Base-by-base conservation (phyloP, 2,797 vertebrate species). In the Pempheris klunzingeri region DNA sequence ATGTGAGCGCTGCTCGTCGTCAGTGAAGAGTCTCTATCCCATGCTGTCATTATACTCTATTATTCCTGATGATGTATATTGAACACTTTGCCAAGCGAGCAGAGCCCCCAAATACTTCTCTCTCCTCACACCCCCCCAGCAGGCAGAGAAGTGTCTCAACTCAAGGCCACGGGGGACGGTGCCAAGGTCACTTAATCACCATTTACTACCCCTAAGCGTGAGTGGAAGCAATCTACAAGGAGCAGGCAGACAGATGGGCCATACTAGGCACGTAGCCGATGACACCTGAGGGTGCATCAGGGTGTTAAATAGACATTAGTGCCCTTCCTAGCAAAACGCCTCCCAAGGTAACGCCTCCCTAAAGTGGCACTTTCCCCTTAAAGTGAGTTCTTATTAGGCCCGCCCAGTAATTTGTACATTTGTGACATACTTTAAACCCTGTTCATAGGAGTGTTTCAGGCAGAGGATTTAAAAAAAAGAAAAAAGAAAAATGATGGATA, bases 241-340 rank as follows among this genome's bases (percentile, higher is more conserved):
- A 86, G 82, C 83, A 72, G 81, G 77, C 78, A 88, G 92, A 92
- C 92, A 87, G 90, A 94, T 93, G 88, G 90, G 85, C 90, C 83
- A 77, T 81, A 82, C 80, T 68, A 78, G 80, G 66, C 87, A 79
- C 69, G 36, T 73, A 83, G 85, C 74, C 74, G 78, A 88, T 88
- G 84, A 90, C 82, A 92, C 86, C 90, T 83, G 70, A 85, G 86
- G 91, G 90, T 78, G 88, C 89, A 87, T 81, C 83, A 73, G 85
- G 86, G 87, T 92, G 92, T 93, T 91, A 93, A 94, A 94, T 85
- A 91, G 90, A 91, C 88, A 91, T 93, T 91, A 93, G 87, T 78
- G 77, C 77, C 89, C 87, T 75, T 87, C 74, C 85, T 83, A 83
- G 75, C 85, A 83, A 92, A 92, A 86, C 60, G 67, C 80, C 81